Conservation (phyloP, 1,140 invertebrate species). For the Nautilus pompilius region DNA sequence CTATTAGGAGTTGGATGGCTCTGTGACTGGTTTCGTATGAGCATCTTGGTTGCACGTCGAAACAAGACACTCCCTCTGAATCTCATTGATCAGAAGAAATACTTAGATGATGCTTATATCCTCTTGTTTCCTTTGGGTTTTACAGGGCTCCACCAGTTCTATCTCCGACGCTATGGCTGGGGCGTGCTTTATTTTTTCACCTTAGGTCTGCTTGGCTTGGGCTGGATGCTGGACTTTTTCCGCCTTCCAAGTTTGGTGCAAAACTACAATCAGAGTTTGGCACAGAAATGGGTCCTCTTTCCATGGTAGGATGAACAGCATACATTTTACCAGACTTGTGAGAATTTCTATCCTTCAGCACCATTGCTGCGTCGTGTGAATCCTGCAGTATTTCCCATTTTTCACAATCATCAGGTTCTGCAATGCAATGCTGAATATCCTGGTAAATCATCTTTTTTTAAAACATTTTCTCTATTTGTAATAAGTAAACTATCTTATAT, state of each 20-base stretch:
- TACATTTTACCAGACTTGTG: too few species aligned
- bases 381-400: too few species aligned
- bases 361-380: too few species aligned
- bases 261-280: too few species aligned
- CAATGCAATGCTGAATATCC: too few species aligned
- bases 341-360: too few species aligned
- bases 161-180: constrained; percentile 26
- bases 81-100: background rate
- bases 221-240: constrained; percentile 36
- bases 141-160: constrained; percentile 31
- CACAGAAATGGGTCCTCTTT: too few species aligned
- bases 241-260: constrained; percentile 10
- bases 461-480: too few species aligned
- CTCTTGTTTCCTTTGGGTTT: background rate
- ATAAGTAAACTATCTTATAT: too few species aligned
- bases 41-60: background rate
- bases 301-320: too few species aligned
- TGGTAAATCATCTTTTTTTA: too few species aligned
- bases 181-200: constrained; percentile 39
- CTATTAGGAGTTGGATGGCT: constrained; percentile 33
- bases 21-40: constrained; percentile 6
- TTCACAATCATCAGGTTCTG: too few species aligned
- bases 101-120: background rate
- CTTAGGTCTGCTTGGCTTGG: constrained; percentile 33
- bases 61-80: background rate